These are phyloP conservation scores for Parasteatoda lunata DNA, from an alignment of 2,888 invertebrate genomes.

Conservation along the genomic window DNA sequence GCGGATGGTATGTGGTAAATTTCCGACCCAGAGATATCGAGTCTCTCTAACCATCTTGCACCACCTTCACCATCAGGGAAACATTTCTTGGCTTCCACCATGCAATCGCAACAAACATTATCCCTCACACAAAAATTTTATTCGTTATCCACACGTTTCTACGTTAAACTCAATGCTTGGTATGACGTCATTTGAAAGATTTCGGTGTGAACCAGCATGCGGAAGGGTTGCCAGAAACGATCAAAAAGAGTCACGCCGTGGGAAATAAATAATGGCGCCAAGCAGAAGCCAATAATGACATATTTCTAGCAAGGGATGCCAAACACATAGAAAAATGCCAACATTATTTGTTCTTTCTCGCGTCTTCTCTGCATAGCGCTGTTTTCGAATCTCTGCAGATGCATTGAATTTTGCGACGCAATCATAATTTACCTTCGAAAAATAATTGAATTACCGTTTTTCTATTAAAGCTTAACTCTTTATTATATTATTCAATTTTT, in stretches of 20 bases:
- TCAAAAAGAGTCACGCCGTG: slow-evolving; percentile 22
- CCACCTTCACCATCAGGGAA: slow-evolving; percentile 76
- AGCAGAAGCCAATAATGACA: slow-evolving; percentile 9
- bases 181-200: slow-evolving; percentile 67
- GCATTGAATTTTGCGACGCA: too few species aligned
- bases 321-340: not conserved
- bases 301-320: not conserved
- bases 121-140: slow-evolving; percentile 63
- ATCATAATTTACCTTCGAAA: too few species aligned
- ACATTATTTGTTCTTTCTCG: too few species aligned
- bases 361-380: too few species aligned
- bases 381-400: too few species aligned
- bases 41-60: slow-evolving; percentile 99
- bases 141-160: slow-evolving; percentile 61
- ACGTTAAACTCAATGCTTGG: slow-evolving; percentile 62
- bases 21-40: slow-evolving; percentile 99
- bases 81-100: slow-evolving; percentile 66
- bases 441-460: too few species aligned
- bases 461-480: too few species aligned
- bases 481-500: too few species aligned
- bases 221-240: slow-evolving; percentile 41
- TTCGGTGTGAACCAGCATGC: slow-evolving; percentile 47
- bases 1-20: slow-evolving; percentile 99
- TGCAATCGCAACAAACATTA: slow-evolving; percentile 66
- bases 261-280: slow-evolving; percentile 11